These are phyloP conservation scores for Albula glossodonta DNA, from an alignment of 2,113 vertebrate genomes.

Conservation along the genomic window DNA sequence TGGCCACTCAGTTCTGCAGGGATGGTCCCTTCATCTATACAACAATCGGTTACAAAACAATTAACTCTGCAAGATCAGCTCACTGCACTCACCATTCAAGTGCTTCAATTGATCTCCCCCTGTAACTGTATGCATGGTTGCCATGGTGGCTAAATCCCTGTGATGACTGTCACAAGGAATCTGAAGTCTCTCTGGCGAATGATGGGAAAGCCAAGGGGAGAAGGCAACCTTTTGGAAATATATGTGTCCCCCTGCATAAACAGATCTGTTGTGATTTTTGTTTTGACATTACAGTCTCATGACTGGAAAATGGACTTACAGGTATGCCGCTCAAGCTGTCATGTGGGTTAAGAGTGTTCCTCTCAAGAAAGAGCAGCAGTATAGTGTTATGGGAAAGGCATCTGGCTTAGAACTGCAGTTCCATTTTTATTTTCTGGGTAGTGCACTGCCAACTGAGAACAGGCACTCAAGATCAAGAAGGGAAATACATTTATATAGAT, in stretches of 20 bases:
- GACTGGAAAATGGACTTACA: background rate
- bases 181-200: conserved; percentile 34
- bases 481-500: no score
- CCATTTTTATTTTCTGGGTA: no score
- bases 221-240: background rate
- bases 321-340: background rate
- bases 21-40: background rate
- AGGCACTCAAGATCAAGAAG: no score
- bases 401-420: no score
- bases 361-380: no score
- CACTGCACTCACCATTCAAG: conserved; percentile 17
- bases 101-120: conserved; percentile 36
- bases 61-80: conserved; percentile 3
- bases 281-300: background rate
- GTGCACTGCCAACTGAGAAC: no score
- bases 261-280: background rate
- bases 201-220: conserved; percentile 18
- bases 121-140: conserved; percentile 46
- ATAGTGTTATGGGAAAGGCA: no score
- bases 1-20: background rate
- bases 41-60: background rate
- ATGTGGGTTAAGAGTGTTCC: background rate
- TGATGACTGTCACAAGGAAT: conserved; percentile 48
- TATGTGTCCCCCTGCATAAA: background rate
- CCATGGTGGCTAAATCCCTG: conserved; percentile 44